Conservation (phyloP, 2,113 vertebrate genomes). For the Eulemur macaco region DNA sequence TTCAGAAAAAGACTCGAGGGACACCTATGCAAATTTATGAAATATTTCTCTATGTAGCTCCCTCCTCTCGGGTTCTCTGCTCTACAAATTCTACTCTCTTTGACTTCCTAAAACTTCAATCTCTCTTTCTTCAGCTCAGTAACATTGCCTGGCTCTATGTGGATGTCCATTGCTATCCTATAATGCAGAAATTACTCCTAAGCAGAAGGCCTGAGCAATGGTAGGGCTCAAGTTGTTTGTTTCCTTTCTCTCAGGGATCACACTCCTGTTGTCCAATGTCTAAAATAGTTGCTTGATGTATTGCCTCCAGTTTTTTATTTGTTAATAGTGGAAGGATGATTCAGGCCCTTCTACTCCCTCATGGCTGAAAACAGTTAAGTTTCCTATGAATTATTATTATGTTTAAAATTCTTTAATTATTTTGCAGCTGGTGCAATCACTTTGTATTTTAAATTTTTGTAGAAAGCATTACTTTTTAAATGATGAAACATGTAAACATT, state of each 20-base stretch:
- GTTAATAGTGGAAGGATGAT: background rate
- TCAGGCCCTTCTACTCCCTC: background rate
- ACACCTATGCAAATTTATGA: background rate
- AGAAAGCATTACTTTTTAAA: background rate
- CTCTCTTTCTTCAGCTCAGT: background rate
- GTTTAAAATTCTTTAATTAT: background rate
- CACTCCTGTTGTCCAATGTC: background rate
- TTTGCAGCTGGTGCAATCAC: background rate
- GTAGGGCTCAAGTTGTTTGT: background rate
- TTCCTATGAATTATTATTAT: background rate
- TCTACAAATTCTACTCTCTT: background rate
- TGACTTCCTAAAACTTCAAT: background rate
- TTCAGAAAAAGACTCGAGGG: background rate
- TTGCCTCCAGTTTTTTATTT: background rate
- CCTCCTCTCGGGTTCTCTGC: background rate
- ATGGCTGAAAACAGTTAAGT: background rate
- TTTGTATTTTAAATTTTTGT: background rate
- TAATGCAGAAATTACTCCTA: background rate
- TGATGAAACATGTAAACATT: background rate
- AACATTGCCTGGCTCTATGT: background rate
- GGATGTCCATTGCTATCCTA: background rate
- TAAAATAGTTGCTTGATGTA: background rate
- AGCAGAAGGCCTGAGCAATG: background rate
- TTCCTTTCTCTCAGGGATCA: background rate
- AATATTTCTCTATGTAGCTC: background rate